Conservation (phyloP, 2,888 invertebrate species). For the Andrena hattorfiana region DNA sequence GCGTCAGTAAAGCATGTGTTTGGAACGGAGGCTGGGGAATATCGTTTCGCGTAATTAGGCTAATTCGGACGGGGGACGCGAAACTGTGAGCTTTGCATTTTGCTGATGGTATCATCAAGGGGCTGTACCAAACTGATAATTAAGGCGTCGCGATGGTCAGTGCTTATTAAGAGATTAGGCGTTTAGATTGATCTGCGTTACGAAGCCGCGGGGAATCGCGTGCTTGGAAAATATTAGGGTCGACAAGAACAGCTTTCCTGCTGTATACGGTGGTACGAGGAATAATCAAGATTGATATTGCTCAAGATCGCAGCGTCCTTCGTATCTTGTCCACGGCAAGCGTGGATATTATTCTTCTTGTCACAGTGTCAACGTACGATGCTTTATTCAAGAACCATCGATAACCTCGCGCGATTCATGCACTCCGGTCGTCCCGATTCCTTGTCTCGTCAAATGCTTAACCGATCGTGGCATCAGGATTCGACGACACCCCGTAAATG, state of each 20-base stretch:
- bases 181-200: constrained; percentile 33
- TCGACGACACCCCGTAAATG: not conserved
- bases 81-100: constrained; percentile 16
- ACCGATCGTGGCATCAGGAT: not conserved
- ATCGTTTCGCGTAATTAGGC: not conserved
- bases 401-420: not conserved
- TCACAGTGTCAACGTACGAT: not conserved
- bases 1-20: not conserved
- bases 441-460: not conserved
- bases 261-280: not conserved
- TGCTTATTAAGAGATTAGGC: constrained; percentile 29
- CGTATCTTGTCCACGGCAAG: not conserved
- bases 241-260: not conserved
- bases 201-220: constrained; percentile 31
- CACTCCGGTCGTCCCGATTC: not conserved
- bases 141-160: constrained; percentile 32
- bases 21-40: not conserved
- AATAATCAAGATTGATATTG: not conserved
- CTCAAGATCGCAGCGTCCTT: not conserved
- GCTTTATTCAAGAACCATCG: not conserved
- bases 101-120: constrained; percentile 20
- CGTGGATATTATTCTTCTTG: not conserved
- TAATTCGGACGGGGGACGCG: constrained; percentile 5
- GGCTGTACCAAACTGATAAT: constrained; percentile 29
- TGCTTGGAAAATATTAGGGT: constrained; percentile 31